Conservation (phyloP, 2,888 invertebrate species). For the Drosophila tripunctata region DNA sequence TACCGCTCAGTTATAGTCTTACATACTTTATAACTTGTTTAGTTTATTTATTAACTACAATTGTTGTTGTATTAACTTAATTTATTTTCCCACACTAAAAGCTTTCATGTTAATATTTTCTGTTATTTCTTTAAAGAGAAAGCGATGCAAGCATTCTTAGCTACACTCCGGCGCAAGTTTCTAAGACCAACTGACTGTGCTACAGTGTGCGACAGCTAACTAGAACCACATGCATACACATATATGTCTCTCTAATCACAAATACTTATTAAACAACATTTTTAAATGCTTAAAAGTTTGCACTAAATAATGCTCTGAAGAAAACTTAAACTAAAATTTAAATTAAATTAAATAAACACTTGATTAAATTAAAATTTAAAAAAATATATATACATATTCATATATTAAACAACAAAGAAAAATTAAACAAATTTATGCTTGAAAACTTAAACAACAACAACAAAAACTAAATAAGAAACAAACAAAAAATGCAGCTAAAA, state of each 20-base stretch:
- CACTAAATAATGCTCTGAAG: conserved; percentile 30
- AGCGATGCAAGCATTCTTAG: no score
- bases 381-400: neutral
- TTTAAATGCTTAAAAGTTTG: conserved; percentile 49
- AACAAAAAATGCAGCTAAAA: no score
- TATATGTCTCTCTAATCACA: conserved; percentile 35
- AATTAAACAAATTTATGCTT: conserved; percentile 45
- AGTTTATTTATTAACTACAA: no score
- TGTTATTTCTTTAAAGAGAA: no score
- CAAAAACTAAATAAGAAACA: no score
- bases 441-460: conserved; percentile 14
- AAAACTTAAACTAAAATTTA: conserved; percentile 17
- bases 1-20: no score
- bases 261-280: conserved; percentile 46
- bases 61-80: no score
- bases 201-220: conserved; percentile 39
- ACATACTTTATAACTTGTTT: no score
- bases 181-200: conserved; percentile 16
- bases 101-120: no score
- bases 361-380: conserved; percentile 29
- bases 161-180: conserved; percentile 21
- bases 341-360: conserved; percentile 15
- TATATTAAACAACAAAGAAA: conserved; percentile 4
- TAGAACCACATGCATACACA: no score
- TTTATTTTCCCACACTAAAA: no score